Percentiles rank a stretch among this genome's conserved stretches.
phyloP scores from a whole-genome alignment of 2,797 vertebrate genomes.

The Agapornis canus region DNA sequence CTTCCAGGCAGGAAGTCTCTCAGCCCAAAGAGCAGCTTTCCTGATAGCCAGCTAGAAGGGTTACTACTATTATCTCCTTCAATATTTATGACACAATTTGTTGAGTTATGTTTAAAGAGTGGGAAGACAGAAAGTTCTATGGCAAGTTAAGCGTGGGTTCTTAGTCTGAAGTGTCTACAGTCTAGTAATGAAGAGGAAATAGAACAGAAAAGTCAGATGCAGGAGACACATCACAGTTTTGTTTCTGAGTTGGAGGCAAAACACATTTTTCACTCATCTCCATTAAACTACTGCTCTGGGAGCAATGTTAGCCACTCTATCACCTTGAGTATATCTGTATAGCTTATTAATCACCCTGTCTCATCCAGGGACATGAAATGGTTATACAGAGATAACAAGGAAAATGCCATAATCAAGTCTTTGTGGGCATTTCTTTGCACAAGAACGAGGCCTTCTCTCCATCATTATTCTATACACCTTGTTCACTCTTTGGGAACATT shows the following conservation, averaged over 20 bases:
- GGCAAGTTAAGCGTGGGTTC: background rate
- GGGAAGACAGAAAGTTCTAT: background rate
- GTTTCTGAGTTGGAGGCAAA: background rate
- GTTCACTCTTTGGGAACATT: slow-evolving; percentile 53
- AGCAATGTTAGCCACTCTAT: background rate
- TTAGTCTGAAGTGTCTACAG: background rate
- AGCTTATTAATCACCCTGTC: background rate
- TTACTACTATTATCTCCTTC: background rate
- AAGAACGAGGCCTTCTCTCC: background rate
- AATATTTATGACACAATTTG: background rate
- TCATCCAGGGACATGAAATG: background rate
- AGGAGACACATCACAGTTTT: background rate
- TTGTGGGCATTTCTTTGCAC: slow-evolving; percentile 11
- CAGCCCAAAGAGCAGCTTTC: background rate
- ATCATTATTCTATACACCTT: slow-evolving; percentile 51
- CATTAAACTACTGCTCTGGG: background rate
- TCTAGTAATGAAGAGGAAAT: background rate
- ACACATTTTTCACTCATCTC: background rate
- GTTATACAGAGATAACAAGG: background rate
- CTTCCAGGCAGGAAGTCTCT: background rate
- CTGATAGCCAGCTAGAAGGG: background rate
- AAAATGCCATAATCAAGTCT: slow-evolving; percentile 9
- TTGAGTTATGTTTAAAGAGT: background rate
- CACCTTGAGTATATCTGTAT: background rate
- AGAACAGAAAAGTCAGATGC: background rate